Base-by-base conservation (phyloP, 2,797 vertebrate genomes). In the Molossus molossus region DNA sequence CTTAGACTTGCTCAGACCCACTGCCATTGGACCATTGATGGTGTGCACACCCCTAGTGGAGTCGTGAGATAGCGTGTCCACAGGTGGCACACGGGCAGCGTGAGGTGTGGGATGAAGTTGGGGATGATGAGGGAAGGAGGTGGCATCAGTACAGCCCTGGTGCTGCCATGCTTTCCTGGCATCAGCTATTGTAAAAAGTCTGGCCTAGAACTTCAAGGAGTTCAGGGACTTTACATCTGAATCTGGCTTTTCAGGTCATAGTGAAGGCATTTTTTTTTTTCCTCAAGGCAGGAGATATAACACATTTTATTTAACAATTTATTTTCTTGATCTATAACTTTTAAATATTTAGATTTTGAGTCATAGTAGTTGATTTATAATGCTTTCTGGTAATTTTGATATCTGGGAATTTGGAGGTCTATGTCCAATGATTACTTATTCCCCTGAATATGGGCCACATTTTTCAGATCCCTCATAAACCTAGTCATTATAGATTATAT, bases 261-360 rank as follows among this genome's bases (percentile, higher is more conserved):
- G n/a, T 5, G 4, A 94, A 93, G n/a, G 1, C 29, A 76, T 60
- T 94, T 96, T 65, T 89, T 75, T 75, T 27, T 29, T 18, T 10
- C 20, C 57, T 79, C 21, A 70, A 53, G 45, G 67, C 13, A 37
- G 10, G 18, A 73, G 40, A 72, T 62, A 55, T 3, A 84, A 69
- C 23, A 88, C 10, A 85, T 81, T 77, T 60, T 82, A 73, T n/a
- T 85, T 76, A 69, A 67, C 1, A 67, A 21, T 53, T 76, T 80
- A 29, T 75, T 92, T 50, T 45, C 15, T 94, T 87, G 27, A 75
- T 73, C 81, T 76, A 62, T 73, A 75, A 64, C 23, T 95, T 92
- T 67, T 48, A 81, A 80, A 55, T 50, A 25, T 92, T 64, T 69
- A 53, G 18, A 37, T n/a, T 88, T 94, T 91, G 85, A 79, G 60